Evolutionary conservation across 2,797 vertebrate species (phyloP).

Genomic region (Harpagifer antarcticus): DNA sequence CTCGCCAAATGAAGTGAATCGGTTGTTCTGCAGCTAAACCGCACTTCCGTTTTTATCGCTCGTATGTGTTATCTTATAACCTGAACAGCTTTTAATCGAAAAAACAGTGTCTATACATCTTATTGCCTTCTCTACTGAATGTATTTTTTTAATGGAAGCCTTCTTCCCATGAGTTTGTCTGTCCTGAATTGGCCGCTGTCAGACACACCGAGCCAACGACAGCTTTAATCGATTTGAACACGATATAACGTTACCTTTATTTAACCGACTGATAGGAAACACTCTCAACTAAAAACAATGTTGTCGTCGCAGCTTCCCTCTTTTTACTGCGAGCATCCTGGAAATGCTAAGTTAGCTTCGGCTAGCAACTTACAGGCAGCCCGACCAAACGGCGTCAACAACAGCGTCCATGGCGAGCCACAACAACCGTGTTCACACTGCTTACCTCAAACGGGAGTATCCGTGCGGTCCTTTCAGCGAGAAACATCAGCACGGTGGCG

Average conservation of each 20-base stretch:
- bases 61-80: neutral
- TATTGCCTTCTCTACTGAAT: neutral
- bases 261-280: neutral
- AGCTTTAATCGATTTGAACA: conserved; percentile 2
- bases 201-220: conserved; percentile 8
- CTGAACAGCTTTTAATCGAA: no score
- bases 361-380: conserved; percentile 60
- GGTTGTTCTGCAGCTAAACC: conserved; percentile 17
- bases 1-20: neutral
- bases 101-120: neutral
- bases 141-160: conserved; percentile 8
- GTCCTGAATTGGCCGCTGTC: conserved; percentile 29
- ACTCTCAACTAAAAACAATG: neutral
- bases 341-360: conserved; percentile 67
- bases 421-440: neutral
- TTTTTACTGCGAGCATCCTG: conserved; percentile 12
- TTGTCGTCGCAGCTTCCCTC: neutral
- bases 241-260: neutral
- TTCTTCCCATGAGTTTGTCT: conserved; percentile 23
- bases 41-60: neutral
- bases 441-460: conserved; percentile 65
- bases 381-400: conserved; percentile 37
- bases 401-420: conserved; percentile 14
- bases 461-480: conserved; percentile 42
- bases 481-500: conserved; percentile 51